A percentile compares a stretch with the other conserved stretches of the same genome.
These are phyloP conservation scores for Heliconius hermathena DNA, from an alignment of 1,140 invertebrate species.

Conservation along the genomic window DNA sequence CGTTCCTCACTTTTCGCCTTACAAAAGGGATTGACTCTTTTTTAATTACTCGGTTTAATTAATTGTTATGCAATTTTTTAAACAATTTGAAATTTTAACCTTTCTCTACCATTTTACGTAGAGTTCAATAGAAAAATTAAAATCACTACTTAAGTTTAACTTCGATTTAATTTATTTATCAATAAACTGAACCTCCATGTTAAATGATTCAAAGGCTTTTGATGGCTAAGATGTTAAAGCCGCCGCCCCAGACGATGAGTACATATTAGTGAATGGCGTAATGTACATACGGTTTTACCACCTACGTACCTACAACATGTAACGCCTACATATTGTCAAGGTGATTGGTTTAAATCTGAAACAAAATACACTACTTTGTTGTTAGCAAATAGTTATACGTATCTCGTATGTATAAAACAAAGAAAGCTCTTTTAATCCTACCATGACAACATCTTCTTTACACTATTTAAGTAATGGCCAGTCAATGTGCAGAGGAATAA, in stretches of 20 bases:
- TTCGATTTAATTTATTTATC: background rate
- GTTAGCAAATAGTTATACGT: too few relatives aligned
- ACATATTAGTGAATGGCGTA: background rate
- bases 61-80: background rate
- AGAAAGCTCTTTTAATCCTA: too few relatives aligned
- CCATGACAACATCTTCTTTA: background rate
- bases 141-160: background rate
- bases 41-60: background rate
- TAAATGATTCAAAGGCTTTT: background rate
- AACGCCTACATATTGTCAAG: background rate
- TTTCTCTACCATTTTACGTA: slow-evolving; percentile 1
- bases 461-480: too few relatives aligned
- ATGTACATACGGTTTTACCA: background rate
- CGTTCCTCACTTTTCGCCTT: too few relatives aligned
- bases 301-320: background rate
- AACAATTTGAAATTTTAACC: background rate
- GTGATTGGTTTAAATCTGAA: background rate
- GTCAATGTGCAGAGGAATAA: too few relatives aligned
- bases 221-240: background rate
- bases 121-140: background rate
- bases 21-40: background rate
- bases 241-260: background rate
- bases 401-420: too few relatives aligned
- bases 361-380: background rate
- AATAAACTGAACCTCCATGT: background rate